Evolutionary conservation across 2,888 invertebrate genomes (phyloP).

Genomic region (Pandemis cinnamomeana): DNA sequence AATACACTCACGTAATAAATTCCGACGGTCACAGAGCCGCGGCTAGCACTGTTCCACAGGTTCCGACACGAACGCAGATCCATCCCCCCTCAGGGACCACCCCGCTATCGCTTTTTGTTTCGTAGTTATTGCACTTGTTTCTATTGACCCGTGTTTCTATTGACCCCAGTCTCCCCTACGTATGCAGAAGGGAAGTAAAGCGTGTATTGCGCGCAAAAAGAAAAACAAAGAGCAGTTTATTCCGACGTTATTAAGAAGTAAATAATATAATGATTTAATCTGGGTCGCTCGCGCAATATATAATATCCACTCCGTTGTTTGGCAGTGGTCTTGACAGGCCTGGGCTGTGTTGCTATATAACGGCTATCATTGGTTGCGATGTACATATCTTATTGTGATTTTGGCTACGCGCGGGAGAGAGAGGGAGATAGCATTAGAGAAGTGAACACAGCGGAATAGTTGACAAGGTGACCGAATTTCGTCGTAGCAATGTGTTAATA

Average conservation of each 20-base stretch:
- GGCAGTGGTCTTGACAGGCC: conserved; percentile 55
- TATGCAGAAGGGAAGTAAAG: conserved; percentile 28
- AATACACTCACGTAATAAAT: too few relatives aligned
- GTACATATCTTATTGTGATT: conserved; percentile 29
- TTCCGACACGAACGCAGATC: too few relatives aligned
- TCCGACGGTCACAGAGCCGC: too few relatives aligned
- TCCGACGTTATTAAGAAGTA: conserved; percentile 59
- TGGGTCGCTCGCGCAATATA: conserved; percentile 50
- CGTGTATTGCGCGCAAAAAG: conserved; percentile 34
- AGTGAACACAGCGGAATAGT: conserved; percentile 15
- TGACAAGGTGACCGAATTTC: conserved; percentile 24
- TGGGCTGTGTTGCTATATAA: conserved; percentile 47
- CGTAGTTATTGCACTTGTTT: too few relatives aligned
- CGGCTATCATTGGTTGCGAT: conserved; percentile 30
- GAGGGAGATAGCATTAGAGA: conserved; percentile 10
- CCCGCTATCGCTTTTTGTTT: too few relatives aligned
- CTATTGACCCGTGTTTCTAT: too few relatives aligned
- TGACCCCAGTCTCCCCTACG: too few relatives aligned
- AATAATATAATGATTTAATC: conserved; percentile 59
- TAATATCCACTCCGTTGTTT: conserved; percentile 54
- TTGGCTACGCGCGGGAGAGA: conserved; percentile 19
- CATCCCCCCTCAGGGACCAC: too few relatives aligned
- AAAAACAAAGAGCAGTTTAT: conserved; percentile 52
- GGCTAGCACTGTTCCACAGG: too few relatives aligned
- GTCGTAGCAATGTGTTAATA: conserved; percentile 12